A percentile compares a stretch with the other conserved stretches of the same genome.
phyloP scores from a whole-genome alignment of 1,140 invertebrate species.

The Pseudomyrmex flavicornis region DNA sequence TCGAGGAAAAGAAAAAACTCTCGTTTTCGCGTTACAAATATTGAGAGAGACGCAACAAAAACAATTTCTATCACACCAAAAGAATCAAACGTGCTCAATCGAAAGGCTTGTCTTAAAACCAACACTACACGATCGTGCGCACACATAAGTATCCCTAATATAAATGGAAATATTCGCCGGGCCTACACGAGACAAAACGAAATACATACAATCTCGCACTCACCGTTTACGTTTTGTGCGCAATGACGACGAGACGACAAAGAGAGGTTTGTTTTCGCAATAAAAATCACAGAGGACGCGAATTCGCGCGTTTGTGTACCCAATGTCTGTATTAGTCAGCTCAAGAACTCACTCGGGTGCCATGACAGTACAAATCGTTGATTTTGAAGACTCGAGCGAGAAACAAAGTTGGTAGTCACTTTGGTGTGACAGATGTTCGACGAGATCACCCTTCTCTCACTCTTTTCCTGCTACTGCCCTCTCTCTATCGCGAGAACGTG shows the following conservation, averaged over 20 bases:
- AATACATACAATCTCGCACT: constrained; percentile 38
- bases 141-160: constrained; percentile 28
- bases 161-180: no score
- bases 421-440: constrained; percentile 70
- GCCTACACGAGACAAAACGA: no score
- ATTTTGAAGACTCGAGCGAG: constrained; percentile 65
- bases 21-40: neutral
- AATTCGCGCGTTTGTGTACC: constrained; percentile 53
- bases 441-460: constrained; percentile 40
- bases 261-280: constrained; percentile 42
- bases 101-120: constrained; percentile 69
- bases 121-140: constrained; percentile 17
- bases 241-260: neutral
- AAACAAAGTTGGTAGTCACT: constrained; percentile 52
- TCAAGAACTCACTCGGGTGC: constrained; percentile 75
- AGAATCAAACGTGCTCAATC: neutral
- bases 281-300: constrained; percentile 6
- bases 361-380: constrained; percentile 76
- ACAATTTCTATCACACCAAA: no score
- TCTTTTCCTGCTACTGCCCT: constrained; percentile 57
- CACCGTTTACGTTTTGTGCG: constrained; percentile 50
- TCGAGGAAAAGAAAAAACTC: neutral
- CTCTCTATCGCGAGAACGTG: constrained; percentile 55
- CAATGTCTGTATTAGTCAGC: constrained; percentile 38
- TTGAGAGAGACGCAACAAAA: no score